Base-by-base conservation (phyloP, 2,113 vertebrate genomes). In the Narcine bancroftii region DNA sequence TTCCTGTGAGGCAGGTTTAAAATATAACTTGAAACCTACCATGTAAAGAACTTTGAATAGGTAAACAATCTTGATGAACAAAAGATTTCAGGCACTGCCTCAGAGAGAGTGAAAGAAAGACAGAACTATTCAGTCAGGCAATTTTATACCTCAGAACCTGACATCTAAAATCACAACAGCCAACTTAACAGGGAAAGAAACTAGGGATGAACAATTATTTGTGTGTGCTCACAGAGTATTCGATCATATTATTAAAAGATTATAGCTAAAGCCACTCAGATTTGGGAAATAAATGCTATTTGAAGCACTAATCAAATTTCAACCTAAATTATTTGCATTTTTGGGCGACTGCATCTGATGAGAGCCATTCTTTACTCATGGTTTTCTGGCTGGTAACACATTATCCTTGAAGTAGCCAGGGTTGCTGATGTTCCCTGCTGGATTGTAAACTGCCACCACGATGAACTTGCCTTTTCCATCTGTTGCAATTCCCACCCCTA, bases 391-490 rank as follows among this genome's bases (percentile, higher is more conserved):
- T 36, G 93, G 73, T 66, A 92, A 93, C 75, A 95, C 95, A 26
- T 95, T 95, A 65, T 94, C 93, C n/a, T 93, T 66, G 63, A 95
- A 95, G 93, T 94, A 94, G 42, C 94, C 93, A 4, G 93, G 50
- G 69, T 93, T 93, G 81, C 92, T 92, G 83, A 93, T 93, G 92
- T 95, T 95, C 65, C 95, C 95, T 2, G 95, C 33, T 2, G 95
- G 95, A 29, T 93, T 93, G 72, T 94, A 95, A 79, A 94, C 94
- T n/a, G 92, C 94, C 71, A 95, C 95, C 5, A 93, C 93, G 10
- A 95, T 94, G 89, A 71, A 91, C 92, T 93, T 94, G 15, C 94
- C 94, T 42, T 93, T 93, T 33, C 93, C 94, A 93, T 94, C 94
- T 81, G 93, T 93, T 21, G 93, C 94, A n/a, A 93, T 47, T 7